A percentile compares a stretch with the other conserved stretches of the same genome.
Conservation (phyloP, 2,113 vertebrate species). For the Athene noctua region DNA sequence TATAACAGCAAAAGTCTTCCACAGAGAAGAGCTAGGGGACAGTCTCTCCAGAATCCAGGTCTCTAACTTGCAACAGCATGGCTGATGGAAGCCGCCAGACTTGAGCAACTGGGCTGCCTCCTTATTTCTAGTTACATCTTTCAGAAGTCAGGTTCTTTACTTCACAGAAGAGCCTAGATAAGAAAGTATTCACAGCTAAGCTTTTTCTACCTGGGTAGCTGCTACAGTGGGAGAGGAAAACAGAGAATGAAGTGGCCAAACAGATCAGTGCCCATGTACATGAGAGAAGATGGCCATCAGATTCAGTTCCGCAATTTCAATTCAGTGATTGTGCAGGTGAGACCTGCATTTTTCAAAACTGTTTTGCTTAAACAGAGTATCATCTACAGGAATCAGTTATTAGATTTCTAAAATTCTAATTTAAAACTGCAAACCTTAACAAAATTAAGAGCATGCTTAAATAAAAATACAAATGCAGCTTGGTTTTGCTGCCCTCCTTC, state of each 20-base stretch:
- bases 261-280: background rate
- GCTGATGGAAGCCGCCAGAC: background rate
- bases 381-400: background rate
- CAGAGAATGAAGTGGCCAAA: background rate
- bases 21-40: background rate
- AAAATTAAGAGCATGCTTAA: background rate
- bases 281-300: background rate
- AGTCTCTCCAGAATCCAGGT: background rate
- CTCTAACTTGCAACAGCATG: background rate
- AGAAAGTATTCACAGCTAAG: background rate
- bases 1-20: background rate
- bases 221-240: background rate
- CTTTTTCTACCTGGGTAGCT: background rate
- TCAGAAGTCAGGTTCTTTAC: background rate
- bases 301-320: background rate
- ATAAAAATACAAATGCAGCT: background rate
- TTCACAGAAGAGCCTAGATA: background rate
- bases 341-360: background rate
- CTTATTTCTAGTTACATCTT: background rate
- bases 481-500: background rate
- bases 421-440: background rate
- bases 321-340: background rate
- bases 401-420: background rate
- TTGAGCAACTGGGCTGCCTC: background rate
- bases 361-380: background rate